A percentile compares a stretch with the other conserved stretches of the same genome.
phyloP scores from a whole-genome alignment of 2,888 invertebrate genomes.

The Hoplodrina blanda region DNA sequence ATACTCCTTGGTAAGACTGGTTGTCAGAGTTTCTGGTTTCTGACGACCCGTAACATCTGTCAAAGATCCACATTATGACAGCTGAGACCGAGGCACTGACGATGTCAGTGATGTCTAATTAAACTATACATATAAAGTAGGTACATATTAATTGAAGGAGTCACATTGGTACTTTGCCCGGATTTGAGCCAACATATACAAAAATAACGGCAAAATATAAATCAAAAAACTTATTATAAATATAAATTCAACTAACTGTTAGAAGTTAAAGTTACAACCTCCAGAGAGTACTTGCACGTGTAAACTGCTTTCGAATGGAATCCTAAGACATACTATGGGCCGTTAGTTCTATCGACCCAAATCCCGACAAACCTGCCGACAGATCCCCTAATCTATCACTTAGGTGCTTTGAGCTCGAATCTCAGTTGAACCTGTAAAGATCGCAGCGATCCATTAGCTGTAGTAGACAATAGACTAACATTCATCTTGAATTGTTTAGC shows the following conservation, averaged over 20 bases:
- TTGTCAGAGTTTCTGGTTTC: too few relatives aligned
- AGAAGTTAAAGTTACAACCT: not conserved
- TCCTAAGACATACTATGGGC: constrained; percentile 1
- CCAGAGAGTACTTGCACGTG: not conserved
- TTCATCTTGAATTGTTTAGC: constrained; percentile 5
- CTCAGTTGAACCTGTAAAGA: constrained; percentile 7
- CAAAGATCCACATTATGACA: too few relatives aligned
- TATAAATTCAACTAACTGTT: not conserved
- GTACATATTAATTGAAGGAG: too few relatives aligned
- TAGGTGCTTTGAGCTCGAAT: constrained; percentile 9
- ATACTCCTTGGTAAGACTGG: too few relatives aligned
- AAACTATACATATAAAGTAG: too few relatives aligned
- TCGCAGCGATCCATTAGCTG: constrained; percentile 38
- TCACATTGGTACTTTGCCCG: too few relatives aligned
- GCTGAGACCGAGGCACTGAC: too few relatives aligned
- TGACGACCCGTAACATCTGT: too few relatives aligned
- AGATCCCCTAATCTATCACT: constrained; percentile 27
- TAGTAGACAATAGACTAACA: constrained; percentile 22
- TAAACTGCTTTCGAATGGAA: not conserved
- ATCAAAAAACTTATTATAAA: not conserved
- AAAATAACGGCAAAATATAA: too few relatives aligned
- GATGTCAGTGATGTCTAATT: too few relatives aligned
- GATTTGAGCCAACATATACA: too few relatives aligned
- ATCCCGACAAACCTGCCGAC: constrained; percentile 24
- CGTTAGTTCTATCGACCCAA: constrained; percentile 3